A percentile compares a stretch with the other conserved stretches of the same genome.
Conservation (phyloP, 2,888 invertebrate genomes). For the Eremobia ochroleuca region DNA sequence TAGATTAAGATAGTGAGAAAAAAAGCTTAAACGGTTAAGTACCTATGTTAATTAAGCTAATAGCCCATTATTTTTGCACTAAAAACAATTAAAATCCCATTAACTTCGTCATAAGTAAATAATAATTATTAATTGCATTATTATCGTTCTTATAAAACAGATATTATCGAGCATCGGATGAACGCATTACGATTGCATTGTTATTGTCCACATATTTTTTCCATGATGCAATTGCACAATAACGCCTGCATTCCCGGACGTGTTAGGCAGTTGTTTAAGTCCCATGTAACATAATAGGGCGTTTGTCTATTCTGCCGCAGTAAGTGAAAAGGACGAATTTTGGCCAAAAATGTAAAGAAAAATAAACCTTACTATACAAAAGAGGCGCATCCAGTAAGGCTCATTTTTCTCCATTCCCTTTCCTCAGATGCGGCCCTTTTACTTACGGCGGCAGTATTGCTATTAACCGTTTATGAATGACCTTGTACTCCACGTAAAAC, state of each 20-base stretch:
- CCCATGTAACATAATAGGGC: too few relatives aligned
- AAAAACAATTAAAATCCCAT: conserved; percentile 36
- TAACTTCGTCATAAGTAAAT: conserved; percentile 22
- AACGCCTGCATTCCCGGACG: neutral
- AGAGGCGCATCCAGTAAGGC: too few relatives aligned
- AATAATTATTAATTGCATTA: neutral
- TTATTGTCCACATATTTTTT: neutral
- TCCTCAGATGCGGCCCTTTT: too few relatives aligned
- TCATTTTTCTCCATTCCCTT: too few relatives aligned
- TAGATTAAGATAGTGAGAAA: conserved; percentile 1
- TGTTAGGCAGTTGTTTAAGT: neutral
- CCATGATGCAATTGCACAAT: neutral
- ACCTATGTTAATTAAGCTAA: neutral
- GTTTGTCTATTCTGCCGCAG: too few relatives aligned
- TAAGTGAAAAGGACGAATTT: too few relatives aligned
- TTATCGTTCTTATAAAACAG: conserved; percentile 2
- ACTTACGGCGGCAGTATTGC: too few relatives aligned
- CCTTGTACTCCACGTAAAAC: neutral
- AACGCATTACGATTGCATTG: neutral
- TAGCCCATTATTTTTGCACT: conserved; percentile 3
- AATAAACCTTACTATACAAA: too few relatives aligned
- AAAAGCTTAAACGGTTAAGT: conserved; percentile 11
- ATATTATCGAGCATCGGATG: neutral
- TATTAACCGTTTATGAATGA: neutral
- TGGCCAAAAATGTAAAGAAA: too few relatives aligned